Base-by-base conservation (phyloP, 2,797 vertebrate genomes). In the Macropodus opercularis region DNA sequence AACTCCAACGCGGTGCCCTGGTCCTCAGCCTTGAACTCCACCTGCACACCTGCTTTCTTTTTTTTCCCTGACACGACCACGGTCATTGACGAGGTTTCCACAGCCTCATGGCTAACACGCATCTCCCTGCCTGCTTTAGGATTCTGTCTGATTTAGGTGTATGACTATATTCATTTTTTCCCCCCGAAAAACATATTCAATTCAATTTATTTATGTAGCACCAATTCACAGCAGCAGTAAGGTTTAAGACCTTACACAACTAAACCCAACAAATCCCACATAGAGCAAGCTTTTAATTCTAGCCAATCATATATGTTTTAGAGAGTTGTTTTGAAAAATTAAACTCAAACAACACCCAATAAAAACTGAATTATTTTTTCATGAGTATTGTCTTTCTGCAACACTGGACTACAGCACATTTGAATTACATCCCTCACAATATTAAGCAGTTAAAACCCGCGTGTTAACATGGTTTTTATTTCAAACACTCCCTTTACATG, bases 11-110 rank as follows among this genome's bases (percentile, higher is more conserved):
- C 80, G 67, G 26, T 23, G 39, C 49, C 62, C 62, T 57, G 70
- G 58, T 85, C 81, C 71, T 60, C 62, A 52, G 85, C 89, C 87
- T 80, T 85, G 81, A 90, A 86, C 89, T 86, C 83, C 61, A 77
- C 79, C 75, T 63, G 69, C 50, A 75, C 52, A 52, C 39, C 40
- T 49, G 50, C 64, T 58, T 44, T 56, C 41, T 66, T 43, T 53
- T 63, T 52, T 57, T 53, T 50, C 42, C 23, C 34, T 39, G 39
- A 55, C 44, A 13, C 32, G 24, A 71, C 24, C 40, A 27, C 36
- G 15, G 1, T 21, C 24, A n/a, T 53, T 23, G 38, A 53, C 40
- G 23, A 38, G 44, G 36, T 64, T 52, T 66, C 49, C 24, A 38
- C 9, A 19, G 4, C 38, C 24, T 24, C 24, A 17, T 12, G 8